Conservation (phyloP, 1,140 invertebrate species). For the Bombus affinis region DNA sequence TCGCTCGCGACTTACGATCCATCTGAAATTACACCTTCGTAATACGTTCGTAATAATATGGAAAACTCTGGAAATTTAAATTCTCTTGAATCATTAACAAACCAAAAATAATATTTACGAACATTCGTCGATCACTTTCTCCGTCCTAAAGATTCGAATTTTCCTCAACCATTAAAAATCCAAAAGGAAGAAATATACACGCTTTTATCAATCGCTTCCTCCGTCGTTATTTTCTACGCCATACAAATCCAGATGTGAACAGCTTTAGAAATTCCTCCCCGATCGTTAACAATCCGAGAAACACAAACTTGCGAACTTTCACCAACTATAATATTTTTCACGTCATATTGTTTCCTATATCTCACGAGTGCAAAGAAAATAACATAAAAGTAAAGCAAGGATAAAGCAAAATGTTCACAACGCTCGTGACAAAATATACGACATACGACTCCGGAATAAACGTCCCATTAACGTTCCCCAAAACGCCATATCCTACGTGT, state of each 20-base stretch:
- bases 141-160: not conserved
- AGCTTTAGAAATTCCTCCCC: no score
- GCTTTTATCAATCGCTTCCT: not conserved
- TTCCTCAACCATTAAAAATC: not conserved
- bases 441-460: not conserved
- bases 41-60: constrained; percentile 9
- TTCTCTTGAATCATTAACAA: not conserved
- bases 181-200: not conserved
- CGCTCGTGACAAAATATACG: not conserved
- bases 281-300: no score
- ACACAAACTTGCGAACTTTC: no score
- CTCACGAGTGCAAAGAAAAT: not conserved
- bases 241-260: not conserved
- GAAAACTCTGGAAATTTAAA: not conserved
- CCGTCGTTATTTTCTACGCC: not conserved
- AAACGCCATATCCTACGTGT: not conserved
- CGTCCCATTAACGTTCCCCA: not conserved
- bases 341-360: not conserved
- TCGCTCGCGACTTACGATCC: not conserved
- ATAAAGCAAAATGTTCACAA: not conserved
- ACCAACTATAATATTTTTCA: no score
- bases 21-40: not conserved
- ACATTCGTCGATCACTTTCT: not conserved
- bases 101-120: not conserved
- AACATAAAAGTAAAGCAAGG: not conserved